Evolutionary conservation across 1,140 invertebrate genomes (phyloP).

Genomic region (Archivesica marissinica): DNA sequence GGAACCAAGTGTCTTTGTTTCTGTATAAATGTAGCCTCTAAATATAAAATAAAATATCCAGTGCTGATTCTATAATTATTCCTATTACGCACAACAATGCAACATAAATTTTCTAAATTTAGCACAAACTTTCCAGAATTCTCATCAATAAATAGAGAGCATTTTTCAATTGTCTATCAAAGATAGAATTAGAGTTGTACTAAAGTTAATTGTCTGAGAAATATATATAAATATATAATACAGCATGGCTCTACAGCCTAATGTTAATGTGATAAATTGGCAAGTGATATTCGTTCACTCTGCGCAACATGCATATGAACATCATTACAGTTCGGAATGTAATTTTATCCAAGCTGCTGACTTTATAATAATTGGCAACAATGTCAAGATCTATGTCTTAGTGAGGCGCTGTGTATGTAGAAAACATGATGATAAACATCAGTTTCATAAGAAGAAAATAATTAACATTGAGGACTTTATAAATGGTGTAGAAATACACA

Average conservation of each 20-base stretch:
- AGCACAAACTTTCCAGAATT: background rate
- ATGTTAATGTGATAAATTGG: background rate
- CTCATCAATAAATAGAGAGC: background rate
- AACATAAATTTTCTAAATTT: background rate
- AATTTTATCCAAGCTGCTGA: background rate
- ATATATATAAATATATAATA: no score
- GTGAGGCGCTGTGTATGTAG: background rate
- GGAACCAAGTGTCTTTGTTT: no score
- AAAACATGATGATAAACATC: background rate
- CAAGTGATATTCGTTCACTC: background rate
- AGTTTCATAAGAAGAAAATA: background rate
- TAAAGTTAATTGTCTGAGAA: no score
- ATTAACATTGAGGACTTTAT: constrained; percentile 1
- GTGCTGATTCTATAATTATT: no score
- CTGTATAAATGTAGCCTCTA: no score
- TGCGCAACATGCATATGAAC: background rate
- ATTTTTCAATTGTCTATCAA: background rate
- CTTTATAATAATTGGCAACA: background rate
- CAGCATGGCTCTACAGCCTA: background rate
- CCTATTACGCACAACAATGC: no score
- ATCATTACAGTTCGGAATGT: background rate
- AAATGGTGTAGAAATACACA: constrained; percentile 8
- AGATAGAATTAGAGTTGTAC: no score
- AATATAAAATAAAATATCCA: no score
- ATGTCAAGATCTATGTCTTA: background rate